Evolutionary conservation across 2,113 vertebrate species (phyloP).

Genomic region (Stomatorhinus ivindoensis): DNA sequence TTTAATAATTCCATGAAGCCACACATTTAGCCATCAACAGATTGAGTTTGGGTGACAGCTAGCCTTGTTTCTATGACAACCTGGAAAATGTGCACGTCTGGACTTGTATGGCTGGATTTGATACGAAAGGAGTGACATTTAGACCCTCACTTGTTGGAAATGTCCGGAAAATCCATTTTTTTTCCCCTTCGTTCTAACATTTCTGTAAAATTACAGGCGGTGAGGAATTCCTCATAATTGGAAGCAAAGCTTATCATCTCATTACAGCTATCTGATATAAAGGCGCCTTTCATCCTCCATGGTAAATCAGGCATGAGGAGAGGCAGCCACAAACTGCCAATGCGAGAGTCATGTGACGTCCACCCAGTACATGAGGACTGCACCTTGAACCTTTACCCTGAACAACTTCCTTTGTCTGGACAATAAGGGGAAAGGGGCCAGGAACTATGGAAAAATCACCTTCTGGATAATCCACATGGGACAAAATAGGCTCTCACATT

Average conservation of each 20-base stretch:
- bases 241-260: background rate
- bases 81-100: constrained; percentile 53
- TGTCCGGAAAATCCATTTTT: background rate
- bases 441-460: background rate
- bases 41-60: constrained; percentile 67
- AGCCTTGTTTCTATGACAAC: constrained; percentile 73
- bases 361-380: background rate
- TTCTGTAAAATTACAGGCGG: background rate
- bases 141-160: background rate
- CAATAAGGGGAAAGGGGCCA: background rate
- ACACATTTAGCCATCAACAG: constrained; percentile 70
- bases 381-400: background rate
- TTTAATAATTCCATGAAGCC: constrained; percentile 71
- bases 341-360: background rate
- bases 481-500: background rate
- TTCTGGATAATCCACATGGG: background rate
- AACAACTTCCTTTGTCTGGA: background rate
- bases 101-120: constrained; percentile 36
- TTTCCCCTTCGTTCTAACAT: background rate
- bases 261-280: background rate
- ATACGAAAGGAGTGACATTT: constrained; percentile 25
- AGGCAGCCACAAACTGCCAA: background rate
- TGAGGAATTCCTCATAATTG: constrained; percentile 2
- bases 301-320: background rate
- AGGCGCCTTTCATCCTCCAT: background rate